Conservation (phyloP, 2,797 vertebrate genomes). For the Sebastes iracundus region DNA sequence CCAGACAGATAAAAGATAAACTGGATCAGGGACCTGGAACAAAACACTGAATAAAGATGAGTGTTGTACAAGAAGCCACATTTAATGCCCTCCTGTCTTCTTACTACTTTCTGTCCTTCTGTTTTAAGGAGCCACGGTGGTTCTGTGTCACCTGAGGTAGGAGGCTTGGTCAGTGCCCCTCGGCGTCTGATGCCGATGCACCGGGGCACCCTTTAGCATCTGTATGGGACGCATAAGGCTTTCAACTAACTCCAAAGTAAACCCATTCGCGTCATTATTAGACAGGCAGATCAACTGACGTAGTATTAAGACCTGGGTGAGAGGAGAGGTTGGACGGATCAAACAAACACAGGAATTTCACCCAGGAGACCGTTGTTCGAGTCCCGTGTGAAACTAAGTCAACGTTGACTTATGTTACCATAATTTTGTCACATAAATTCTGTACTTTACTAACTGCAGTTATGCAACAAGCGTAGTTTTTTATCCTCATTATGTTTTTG, state of each 20-base stretch:
- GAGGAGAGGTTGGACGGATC: background rate
- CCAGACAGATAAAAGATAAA: background rate
- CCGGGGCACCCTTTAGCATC: background rate
- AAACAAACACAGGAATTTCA: background rate
- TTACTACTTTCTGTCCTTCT: background rate
- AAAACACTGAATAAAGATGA: background rate
- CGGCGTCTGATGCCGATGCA: background rate
- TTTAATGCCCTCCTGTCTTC: background rate
- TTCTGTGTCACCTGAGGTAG: background rate
- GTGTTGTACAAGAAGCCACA: background rate
- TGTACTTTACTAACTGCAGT: no score
- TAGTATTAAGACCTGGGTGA: background rate
- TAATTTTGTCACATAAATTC: no score
- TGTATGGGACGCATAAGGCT: background rate
- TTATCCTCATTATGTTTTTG: background rate
- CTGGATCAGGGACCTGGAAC: background rate
- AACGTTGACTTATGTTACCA: background rate
- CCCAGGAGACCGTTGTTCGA: background rate
- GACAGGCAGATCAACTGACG: background rate
- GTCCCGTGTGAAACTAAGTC: background rate
- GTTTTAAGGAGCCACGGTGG: background rate
- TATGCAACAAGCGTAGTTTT: background rate
- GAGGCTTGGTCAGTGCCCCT: background rate
- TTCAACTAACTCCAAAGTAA: background rate
- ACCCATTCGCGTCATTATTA: background rate